Evolutionary conservation across 1,140 invertebrate genomes (phyloP), one percentile per base, ranked within the genome.

Genomic region (Scaptomyza montana): DNA sequence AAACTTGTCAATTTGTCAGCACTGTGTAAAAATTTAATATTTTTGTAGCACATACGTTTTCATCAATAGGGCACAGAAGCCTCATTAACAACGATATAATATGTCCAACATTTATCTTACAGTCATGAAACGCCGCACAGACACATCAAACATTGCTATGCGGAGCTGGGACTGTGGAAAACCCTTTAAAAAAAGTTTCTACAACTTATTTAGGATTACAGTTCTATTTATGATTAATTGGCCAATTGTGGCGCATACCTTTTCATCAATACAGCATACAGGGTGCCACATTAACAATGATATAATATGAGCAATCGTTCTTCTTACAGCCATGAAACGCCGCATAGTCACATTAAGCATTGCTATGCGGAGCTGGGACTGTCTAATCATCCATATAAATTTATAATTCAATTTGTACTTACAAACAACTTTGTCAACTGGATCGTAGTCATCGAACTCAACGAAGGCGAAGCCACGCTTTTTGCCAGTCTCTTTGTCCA

Each of bases 401-500:
- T 8, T 5, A 19, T 25, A 60, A 36, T 9, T 16, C n/a, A 19
- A 25, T 30, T 46, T 43, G 0, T 79, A 92, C 90, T 92, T 91
- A 96, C 96, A 94, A 82, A 97, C 97, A 92, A 98, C 96, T 94
- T 99, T 98, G 89, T 99, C 98, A 67, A 99, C 98, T 16, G 98
- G 96, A 93, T 99, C 98, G 92, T 98, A 98, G 91, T 99, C 98
- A 92, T 98, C 97, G 92, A 98, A 99, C 92, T 98, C 97, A 19
- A 99, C 96, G 92, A 99, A 99, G 21, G 96, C 98, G 93, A 99
- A 99, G 6, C 98, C 98, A 65, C 97, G 94, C 79, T 97, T 98
- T 90, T 98, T 98, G 30, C 97, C 97, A 4, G 97, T 98, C 71
- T 96, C 96, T 81, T 97, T 97, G 75, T 98, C 97, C 10, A 95